Evolutionary conservation across 2,113 vertebrate genomes (phyloP), one percentile per base, ranked within the genome.

Genomic region (Orthochromis malagaraziensis): DNA sequence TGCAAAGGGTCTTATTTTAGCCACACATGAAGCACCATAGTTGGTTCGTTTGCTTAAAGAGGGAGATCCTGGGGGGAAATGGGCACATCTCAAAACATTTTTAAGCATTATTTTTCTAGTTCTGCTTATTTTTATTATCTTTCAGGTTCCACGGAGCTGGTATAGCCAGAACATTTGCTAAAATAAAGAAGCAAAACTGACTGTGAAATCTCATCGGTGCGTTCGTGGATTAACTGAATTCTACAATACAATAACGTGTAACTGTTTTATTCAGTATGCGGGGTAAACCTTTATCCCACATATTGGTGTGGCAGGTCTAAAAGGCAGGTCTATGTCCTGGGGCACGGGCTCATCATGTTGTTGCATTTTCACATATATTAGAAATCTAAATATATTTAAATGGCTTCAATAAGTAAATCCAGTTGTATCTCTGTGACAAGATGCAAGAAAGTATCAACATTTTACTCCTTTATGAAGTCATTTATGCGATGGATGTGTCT

Each of bases 1-100:
- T 58, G 45, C 26, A 54, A 40, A 49, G 16, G 60, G 45, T 60
- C 60, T 77, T 77, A 77, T 31, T 77, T 51, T 77, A 77, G 73
- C 73, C 45, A 31, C 73, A 77, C 6, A 77, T 19, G 26, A 77
- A 31, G 26, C 24, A 77, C 16, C 17, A 31, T 81, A 31, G 38
- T 42, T 0, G 31, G 58, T 47, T 73, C 1, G 5, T 83, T 55
- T 86, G 24, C 4, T 81, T 21, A 38, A 80, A 81, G 47, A 73
- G 21, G 45, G 26, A 77, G 26, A 51, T 3, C 73, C 73, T 77
- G 45, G 10, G 73, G 33, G 26, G 26, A 3, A 77, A 31, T 77
- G 73, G 45, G 16, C 73, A 8, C 40, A 3, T 53, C 10, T 55
- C 4, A 47, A 65, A 55, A 24, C 65, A 35, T 16, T 80, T 63